These are phyloP conservation scores for Pseudorhombus dupliciocellatus DNA, from an alignment of 2,113 vertebrate species.

Conservation along the genomic window DNA sequence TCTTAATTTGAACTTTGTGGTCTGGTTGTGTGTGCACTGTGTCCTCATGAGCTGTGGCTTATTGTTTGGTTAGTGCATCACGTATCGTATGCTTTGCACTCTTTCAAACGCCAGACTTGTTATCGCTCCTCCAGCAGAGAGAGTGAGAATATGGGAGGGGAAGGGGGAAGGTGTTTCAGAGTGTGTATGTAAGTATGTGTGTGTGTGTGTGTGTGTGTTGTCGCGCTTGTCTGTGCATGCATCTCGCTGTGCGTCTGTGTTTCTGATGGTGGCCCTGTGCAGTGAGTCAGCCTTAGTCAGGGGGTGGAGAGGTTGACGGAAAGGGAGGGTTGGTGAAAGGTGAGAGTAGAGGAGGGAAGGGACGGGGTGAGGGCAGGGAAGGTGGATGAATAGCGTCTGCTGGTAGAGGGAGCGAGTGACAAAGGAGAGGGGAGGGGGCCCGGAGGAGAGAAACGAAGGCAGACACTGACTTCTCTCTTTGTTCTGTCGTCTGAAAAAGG, in stretches of 20 bases:
- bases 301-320: constrained; percentile 58
- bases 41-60: constrained; percentile 6
- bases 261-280: constrained; percentile 23
- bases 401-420: constrained; percentile 34
- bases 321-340: constrained; percentile 54
- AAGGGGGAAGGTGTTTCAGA: constrained; percentile 9
- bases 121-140: constrained; percentile 45
- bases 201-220: constrained; percentile 2
- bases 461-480: constrained; percentile 75
- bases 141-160: constrained; percentile 44
- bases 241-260: background rate
- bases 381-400: constrained; percentile 28
- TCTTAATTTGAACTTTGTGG: constrained; percentile 4
- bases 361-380: constrained; percentile 23
- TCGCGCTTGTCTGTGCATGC: background rate
- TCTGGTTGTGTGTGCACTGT: background rate
- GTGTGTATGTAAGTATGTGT: background rate
- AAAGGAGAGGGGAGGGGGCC: constrained; percentile 40
- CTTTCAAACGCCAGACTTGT: constrained; percentile 39
- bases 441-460: constrained; percentile 54
- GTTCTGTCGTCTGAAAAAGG: constrained; percentile 68
- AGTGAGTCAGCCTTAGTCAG: constrained; percentile 75
- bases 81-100: constrained; percentile 24
- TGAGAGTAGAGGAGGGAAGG: constrained; percentile 49
- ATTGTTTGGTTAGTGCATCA: constrained; percentile 22